Base-by-base conservation (phyloP, 2,113 vertebrate genomes). In the Halichoeres trimaculatus region DNA sequence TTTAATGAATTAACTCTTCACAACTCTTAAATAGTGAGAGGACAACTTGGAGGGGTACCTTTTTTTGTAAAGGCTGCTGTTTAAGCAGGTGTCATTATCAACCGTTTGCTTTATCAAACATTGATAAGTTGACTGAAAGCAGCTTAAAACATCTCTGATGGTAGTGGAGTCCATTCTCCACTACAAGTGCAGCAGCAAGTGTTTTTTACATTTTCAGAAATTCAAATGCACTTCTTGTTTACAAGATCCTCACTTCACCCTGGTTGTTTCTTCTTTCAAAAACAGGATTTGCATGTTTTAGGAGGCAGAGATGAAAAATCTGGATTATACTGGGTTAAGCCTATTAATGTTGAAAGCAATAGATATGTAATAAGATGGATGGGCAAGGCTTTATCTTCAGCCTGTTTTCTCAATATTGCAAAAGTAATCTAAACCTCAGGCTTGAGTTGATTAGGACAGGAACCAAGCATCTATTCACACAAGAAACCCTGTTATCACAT, bases 1-100 rank as follows among this genome's bases (percentile, higher is more conserved):
- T 43, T 77, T 85, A 86, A 90, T 85, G 71, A 87, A 88, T 83
- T 80, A 83, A 83, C 82, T 86, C 23, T 78, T 81, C 43, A 45
- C 17, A 41, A 41, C 7, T 5, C 2, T n/a, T 7, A 8, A 17
- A 48, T 30, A 12, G 30, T 43, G 16, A 54, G 22, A 30, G 3
- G 6, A 30, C 3, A 30, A 30, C 30, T 30, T 30, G 30, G 6
- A 30, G 30, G 30, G n/a, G n/a, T n/a, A n/a, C n/a, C n/a, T n/a
- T n/a, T 6, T 6, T 51, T 24, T 61, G 8, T n/a, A 13, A 22
- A 69, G 43, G 48, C 13, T 0, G 9, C 48, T 57, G 38, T 56
- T n/a, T 30, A 34, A 50, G 9, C 9, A 72, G 38, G 35, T 30
- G 10, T 78, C 23, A 64, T 71, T 68, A 54, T 51, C n/a, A 20